Evolutionary conservation across 1,140 invertebrate species (phyloP).

Genomic region (Orchestia grillus): DNA sequence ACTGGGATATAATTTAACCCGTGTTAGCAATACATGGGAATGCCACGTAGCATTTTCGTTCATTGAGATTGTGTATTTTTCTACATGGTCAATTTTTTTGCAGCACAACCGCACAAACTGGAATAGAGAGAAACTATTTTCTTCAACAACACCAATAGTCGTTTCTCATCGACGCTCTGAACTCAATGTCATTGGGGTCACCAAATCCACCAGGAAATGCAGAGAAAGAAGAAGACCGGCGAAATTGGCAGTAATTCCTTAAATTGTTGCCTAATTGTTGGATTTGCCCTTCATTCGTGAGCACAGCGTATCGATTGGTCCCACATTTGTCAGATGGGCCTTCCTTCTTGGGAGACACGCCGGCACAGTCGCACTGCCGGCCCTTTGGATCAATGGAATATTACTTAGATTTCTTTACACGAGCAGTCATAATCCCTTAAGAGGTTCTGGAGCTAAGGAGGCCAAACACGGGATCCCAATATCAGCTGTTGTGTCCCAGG

Average conservation of each 20-base stretch:
- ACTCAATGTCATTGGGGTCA: not conserved
- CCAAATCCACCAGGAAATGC: not conserved
- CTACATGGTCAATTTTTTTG: too few relatives aligned
- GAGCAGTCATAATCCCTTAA: slow-evolving; percentile 41
- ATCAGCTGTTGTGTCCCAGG: slow-evolving; percentile 53
- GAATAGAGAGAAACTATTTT: too few relatives aligned
- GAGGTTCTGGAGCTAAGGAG: slow-evolving; percentile 44
- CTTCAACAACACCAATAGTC: not conserved
- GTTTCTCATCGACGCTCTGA: not conserved
- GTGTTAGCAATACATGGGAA: too few relatives aligned
- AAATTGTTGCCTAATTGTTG: slow-evolving; percentile 46
- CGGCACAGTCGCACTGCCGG: not conserved
- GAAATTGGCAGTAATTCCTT: slow-evolving; percentile 32
- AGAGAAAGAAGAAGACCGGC: not conserved
- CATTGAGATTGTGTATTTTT: too few relatives aligned
- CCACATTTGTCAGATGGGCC: not conserved
- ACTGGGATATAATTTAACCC: too few relatives aligned
- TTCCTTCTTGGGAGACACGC: not conserved
- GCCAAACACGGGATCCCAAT: slow-evolving; percentile 48
- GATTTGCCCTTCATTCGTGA: not conserved
- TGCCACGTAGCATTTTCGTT: too few relatives aligned
- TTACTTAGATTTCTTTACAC: slow-evolving; percentile 50
- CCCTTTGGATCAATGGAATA: slow-evolving; percentile 39
- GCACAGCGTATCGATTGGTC: slow-evolving; percentile 17
- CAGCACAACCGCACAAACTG: too few relatives aligned